Base-by-base conservation (phyloP, 2,797 vertebrate genomes). In the Pseudotriccus pelzelni region DNA sequence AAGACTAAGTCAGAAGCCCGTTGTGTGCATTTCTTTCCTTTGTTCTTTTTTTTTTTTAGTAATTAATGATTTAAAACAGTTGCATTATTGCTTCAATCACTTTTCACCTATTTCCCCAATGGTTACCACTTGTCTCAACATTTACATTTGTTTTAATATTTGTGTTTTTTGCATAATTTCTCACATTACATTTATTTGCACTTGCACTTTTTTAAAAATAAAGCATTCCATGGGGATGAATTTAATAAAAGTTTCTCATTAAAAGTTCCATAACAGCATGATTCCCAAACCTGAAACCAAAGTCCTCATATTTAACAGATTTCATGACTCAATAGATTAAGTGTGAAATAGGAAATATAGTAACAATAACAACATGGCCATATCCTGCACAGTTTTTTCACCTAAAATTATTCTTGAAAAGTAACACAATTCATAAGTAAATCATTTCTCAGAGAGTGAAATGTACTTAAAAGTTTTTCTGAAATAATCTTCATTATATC, bases 321-420 rank as follows among this genome's bases (percentile, higher is more conserved):
- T 96, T 97, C 94, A 93, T 94, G 91, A 91, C 73, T 95, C 83
- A 90, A 94, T 90, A 94, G 87, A 97, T 95, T 97, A 96, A 91
- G 95, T 97, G 95, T 94, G 94, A 94, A 94, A 86, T 94, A 91
- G 93, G 94, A 95, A 96, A 94, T 96, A 96, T 90, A 94, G 89
- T 94, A 95, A 91, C 78, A 94, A 91, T 92, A 96, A 89, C 64
- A 95, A 77, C 43, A 44, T 86, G 63, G 72, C 82, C 60, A 92
- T 95, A 94, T 94, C 93, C 93, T 93, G 85, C 68, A 80, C 68
- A 78, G 87, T 97, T 96, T 64, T 96, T 94, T 78, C 73, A 78
- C 69, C 91, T 87, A 91, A 94, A 97, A 94, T 91, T 78, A 85
- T 86, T 91, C 72, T 94, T 94, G 94, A 94, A 94, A 96, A 93